Evolutionary conservation across 2,888 invertebrate genomes (phyloP).

Genomic region (Mesoligia furuncula): DNA sequence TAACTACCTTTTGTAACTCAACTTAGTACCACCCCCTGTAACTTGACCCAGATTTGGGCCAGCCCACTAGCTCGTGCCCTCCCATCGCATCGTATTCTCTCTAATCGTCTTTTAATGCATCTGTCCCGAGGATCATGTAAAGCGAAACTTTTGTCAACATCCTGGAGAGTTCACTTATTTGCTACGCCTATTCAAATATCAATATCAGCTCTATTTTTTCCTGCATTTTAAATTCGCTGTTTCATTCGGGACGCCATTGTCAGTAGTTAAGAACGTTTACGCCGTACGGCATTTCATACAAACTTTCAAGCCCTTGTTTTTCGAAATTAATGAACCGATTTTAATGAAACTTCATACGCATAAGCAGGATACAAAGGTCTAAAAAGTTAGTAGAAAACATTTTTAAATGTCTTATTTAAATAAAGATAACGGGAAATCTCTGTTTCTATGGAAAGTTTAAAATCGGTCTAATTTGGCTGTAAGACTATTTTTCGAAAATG

Average conservation of each 20-base stretch:
- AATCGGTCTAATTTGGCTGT: too few species aligned
- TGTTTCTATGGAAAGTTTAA: too few species aligned
- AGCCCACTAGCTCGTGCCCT: conserved; percentile 87
- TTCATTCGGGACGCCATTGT: conserved; percentile 28
- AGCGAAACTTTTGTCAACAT: conserved; percentile 77
- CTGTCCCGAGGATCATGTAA: conserved; percentile 73
- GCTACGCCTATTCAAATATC: conserved; percentile 60
- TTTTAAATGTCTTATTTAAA: too few species aligned
- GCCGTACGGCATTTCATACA: too few species aligned
- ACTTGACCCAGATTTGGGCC: conserved; percentile 86
- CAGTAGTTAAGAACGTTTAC: neutral
- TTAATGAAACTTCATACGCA: too few species aligned
- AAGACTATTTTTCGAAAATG: too few species aligned
- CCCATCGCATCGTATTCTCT: conserved; percentile 80
- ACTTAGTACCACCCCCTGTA: conserved; percentile 81
- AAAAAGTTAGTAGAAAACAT: too few species aligned
- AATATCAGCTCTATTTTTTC: conserved; percentile 39
- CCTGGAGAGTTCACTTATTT: conserved; percentile 65
- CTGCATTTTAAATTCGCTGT: conserved; percentile 22
- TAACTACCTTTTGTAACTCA: conserved; percentile 80
- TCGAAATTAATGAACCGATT: too few species aligned
- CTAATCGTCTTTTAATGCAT: conserved; percentile 72
- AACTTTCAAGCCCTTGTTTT: too few species aligned
- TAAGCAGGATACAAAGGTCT: too few species aligned
- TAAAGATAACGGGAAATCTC: too few species aligned